Base-by-base conservation (phyloP, 1,140 invertebrate genomes). In the Cheumatopsyche charites region DNA sequence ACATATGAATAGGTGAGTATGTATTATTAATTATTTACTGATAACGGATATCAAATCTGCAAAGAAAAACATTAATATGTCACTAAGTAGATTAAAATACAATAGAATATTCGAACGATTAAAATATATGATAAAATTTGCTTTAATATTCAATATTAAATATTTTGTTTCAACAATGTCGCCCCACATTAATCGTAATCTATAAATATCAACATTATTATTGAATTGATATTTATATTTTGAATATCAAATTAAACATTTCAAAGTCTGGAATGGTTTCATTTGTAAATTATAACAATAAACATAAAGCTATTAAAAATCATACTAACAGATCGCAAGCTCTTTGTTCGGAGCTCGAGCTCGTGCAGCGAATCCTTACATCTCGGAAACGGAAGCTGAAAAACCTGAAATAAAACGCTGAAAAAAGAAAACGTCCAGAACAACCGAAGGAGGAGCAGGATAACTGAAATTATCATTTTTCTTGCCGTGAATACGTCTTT, bases 381-480 rank as follows among this genome's bases (percentile, higher is more conserved):
- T n/a, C n/a, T n/a, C 43, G 4, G 12, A 15, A 12, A 47, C 4
- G 15, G 3, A 47, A 47, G 3, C 11, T n/a, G 4, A 13, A 47
- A 4, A 15, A 6, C 43, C 23, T 7, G 25, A 62, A 62, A 7
- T 23, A 23, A n/a, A 62, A 21, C 19, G 5, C 55, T 15, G 23
- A 41, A 15, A 41, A 7, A 15, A 12, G 2, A 47, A 62, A 62
- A 62, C 25, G 15, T n/a, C 19, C 7, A 6, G 61, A 26, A 23
- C 55, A 17, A 42, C 12, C 5, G 5, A 42, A 5, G 12, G 12
- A 15, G 43, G 43, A 26, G 23, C 17, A 62, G 61, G 61, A 62
- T 62, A 62, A 62, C 61, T 62, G 26, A 62, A 62, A 62, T 62
- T 62, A 62, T 62, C 23, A 62, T 62, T 62, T 62, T 62, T 62